phyloP scores from a whole-genome alignment of 2,888 invertebrate genomes.

The Hemistola chrysoprasaria region DNA sequence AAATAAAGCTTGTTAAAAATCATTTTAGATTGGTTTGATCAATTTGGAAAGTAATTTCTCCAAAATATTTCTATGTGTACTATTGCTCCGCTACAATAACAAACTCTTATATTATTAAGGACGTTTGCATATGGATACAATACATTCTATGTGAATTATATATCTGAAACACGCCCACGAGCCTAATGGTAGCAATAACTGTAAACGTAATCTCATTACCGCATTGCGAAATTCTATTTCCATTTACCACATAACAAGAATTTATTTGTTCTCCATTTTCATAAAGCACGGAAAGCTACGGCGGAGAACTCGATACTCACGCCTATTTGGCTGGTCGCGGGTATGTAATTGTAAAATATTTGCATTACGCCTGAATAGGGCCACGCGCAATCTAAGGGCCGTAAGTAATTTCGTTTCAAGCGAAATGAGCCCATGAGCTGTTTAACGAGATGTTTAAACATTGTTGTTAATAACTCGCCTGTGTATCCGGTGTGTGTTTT shows the following conservation, averaged over 20 bases:
- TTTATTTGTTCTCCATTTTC: constrained; percentile 70
- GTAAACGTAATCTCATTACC: constrained; percentile 64
- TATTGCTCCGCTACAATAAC: no score
- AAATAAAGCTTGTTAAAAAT: constrained; percentile 15
- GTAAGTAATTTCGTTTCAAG: constrained; percentile 41
- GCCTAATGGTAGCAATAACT: constrained; percentile 56
- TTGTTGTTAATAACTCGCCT: constrained; percentile 55
- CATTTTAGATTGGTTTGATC: constrained; percentile 14
- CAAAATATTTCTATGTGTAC: no score
- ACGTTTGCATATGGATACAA: no score
- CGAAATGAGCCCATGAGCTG: constrained; percentile 34
- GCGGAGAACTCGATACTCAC: constrained; percentile 51
- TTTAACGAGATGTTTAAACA: constrained; percentile 54
- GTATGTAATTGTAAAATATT: constrained; percentile 58
- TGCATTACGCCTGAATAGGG: constrained; percentile 38
- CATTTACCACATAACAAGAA: constrained; percentile 65
- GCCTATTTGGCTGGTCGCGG: constrained; percentile 48
- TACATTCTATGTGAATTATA: constrained; percentile 22
- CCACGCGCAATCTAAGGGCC: constrained; percentile 29
- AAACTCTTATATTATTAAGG: no score
- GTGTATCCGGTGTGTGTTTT: constrained; percentile 67
- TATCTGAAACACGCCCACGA: constrained; percentile 51
- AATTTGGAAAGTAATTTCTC: constrained; percentile 10
- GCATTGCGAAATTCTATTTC: constrained; percentile 63
- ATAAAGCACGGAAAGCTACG: constrained; percentile 56